phyloP scores from a whole-genome alignment of 2,113 vertebrate species.

The Pachypanchax playfairii region DNA sequence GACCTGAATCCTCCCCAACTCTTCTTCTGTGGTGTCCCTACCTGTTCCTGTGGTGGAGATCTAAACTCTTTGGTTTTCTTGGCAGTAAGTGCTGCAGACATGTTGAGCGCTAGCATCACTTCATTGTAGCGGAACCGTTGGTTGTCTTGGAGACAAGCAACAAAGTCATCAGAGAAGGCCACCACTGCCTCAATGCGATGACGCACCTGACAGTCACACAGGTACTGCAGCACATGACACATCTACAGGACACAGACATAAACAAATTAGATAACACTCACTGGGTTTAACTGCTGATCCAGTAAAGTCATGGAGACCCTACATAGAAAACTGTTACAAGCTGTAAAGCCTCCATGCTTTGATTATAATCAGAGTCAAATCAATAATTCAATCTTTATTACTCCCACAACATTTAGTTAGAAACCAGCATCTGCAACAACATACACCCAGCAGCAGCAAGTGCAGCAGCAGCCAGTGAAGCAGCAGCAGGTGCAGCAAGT shows the following conservation, averaged over 20 bases:
- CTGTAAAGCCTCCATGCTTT: no score
- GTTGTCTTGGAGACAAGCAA: slow-evolving; percentile 94
- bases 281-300: no score
- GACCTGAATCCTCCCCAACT: no score
- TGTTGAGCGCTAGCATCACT: slow-evolving; percentile 97
- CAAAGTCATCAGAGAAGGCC: slow-evolving; percentile 95
- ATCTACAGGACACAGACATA: slow-evolving; percentile 82
- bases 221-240: slow-evolving; percentile 94
- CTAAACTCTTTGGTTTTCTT: slow-evolving; percentile 96
- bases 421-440: no score
- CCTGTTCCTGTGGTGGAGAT: slow-evolving; percentile 96
- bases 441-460: no score
- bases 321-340: no score
- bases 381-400: no score
- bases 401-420: no score
- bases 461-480: no score
- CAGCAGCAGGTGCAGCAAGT: no score
- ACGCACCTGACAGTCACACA: slow-evolving; percentile 95
- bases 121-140: slow-evolving; percentile 96
- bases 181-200: slow-evolving; percentile 96
- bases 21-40: slow-evolving; percentile 50
- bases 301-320: no score
- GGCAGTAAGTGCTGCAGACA: slow-evolving; percentile 95
- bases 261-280: background rate
- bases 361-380: no score